phyloP scores from a whole-genome alignment of 23 tunicate genomes.

The Styela plicata region DNA sequence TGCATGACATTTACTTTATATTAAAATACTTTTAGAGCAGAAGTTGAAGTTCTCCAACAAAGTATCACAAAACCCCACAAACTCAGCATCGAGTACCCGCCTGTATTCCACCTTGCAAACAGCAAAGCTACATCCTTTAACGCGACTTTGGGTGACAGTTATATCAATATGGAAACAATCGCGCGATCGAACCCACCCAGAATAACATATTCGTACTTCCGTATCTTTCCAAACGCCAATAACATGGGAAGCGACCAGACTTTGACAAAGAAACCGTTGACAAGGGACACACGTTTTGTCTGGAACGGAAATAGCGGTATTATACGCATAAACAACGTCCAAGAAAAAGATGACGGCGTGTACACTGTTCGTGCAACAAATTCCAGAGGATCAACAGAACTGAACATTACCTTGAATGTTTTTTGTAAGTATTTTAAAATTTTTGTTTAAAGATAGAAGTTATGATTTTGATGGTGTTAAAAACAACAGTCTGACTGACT shows the following conservation, averaged over 20 bases:
- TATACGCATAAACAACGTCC: slow-evolving; percentile 34
- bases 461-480: neutral
- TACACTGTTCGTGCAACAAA: slow-evolving; percentile 50
- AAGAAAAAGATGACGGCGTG: slow-evolving; percentile 46
- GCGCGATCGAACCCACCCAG: slow-evolving; percentile 46
- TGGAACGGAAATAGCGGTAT: slow-evolving; percentile 28
- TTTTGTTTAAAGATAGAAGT: neutral
- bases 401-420: slow-evolving; percentile 47
- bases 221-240: neutral
- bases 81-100: slow-evolving; percentile 44
- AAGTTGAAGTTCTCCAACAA: slow-evolving; percentile 13
- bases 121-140: slow-evolving; percentile 5
- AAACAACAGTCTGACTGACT: neutral
- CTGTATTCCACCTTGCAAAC: slow-evolving; percentile 2
- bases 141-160: slow-evolving; percentile 34
- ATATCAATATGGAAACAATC: slow-evolving; percentile 25
- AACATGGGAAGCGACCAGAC: neutral
- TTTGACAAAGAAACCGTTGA: neutral
- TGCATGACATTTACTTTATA: too few species aligned
- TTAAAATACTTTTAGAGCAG: slow-evolving; percentile 50
- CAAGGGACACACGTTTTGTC: slow-evolving; percentile 10
- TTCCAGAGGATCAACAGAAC: slow-evolving; percentile 22
- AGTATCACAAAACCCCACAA: neutral
- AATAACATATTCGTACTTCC: slow-evolving; percentile 48
- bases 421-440: slow-evolving; percentile 46